A percentile compares a stretch with the other conserved stretches of the same genome.
Conservation (phyloP, 2,797 vertebrate species). For the Pseudocheirus occidentalis region DNA sequence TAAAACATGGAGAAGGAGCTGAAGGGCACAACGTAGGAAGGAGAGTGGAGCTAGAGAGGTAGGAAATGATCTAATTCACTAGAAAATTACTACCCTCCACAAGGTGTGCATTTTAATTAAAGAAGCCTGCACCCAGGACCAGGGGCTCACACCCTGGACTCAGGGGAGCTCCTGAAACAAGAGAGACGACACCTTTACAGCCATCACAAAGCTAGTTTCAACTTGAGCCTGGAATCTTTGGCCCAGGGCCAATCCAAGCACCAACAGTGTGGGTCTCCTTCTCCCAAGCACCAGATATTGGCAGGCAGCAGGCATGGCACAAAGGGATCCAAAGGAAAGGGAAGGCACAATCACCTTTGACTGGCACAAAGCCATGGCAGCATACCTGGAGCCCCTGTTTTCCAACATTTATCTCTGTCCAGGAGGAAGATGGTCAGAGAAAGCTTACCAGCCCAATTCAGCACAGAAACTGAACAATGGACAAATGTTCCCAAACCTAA, state of each 20-base stretch:
- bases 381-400: background rate
- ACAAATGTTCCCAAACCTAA: background rate
- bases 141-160: conserved; percentile 70
- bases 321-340: background rate
- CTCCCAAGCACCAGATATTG: background rate
- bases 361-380: no score
- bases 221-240: background rate
- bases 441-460: background rate
- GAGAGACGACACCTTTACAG: background rate
- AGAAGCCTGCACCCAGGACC: conserved; percentile 66
- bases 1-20: conserved; percentile 60
- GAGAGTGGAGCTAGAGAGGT: conserved; percentile 56
- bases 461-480: background rate
- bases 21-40: conserved; percentile 57
- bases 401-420: background rate
- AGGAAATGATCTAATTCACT: conserved; percentile 78
- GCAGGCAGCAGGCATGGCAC: background rate
- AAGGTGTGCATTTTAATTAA: conserved; percentile 82
- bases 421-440: background rate
- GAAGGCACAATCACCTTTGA: background rate
- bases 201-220: background rate
- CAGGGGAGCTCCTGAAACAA: conserved; percentile 23
- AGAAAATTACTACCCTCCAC: conserved; percentile 80
- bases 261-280: background rate
- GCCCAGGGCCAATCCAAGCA: background rate